Conservation (phyloP, 2,113 vertebrate species). For the Oreocharis arfaki region DNA sequence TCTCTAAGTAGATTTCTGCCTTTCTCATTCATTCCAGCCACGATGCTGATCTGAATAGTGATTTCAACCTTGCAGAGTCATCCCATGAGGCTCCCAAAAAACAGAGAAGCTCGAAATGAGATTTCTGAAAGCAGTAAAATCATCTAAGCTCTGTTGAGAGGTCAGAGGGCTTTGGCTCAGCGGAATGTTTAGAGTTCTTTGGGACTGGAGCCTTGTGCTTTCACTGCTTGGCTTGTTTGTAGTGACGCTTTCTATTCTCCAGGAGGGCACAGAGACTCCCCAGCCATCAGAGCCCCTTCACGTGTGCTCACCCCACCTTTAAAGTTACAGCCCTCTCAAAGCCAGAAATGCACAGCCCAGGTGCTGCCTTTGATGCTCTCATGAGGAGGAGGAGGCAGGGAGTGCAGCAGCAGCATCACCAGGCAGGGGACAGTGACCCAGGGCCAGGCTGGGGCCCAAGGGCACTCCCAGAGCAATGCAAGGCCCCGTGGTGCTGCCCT, state of each 20-base stretch:
- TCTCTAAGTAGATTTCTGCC: background rate
- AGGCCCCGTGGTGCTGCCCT: background rate
- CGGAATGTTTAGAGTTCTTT: background rate
- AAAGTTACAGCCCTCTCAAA: background rate
- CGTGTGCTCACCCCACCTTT: accelerated
- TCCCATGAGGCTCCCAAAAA: background rate
- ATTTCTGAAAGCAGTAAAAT: background rate
- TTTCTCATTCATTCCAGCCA: background rate
- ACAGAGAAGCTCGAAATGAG: background rate
- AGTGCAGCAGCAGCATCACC: background rate
- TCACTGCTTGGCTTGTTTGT: background rate
- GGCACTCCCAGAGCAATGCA: accelerated
- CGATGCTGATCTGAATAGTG: background rate
- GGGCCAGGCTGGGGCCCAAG: background rate
- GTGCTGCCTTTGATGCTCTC: background rate
- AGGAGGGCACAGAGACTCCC: background rate
- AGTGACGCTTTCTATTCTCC: background rate
- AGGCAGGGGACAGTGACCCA: background rate
- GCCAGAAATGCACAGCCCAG: no score
- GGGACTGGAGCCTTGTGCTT: background rate
- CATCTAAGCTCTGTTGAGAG: background rate
- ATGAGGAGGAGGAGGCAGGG: accelerated
- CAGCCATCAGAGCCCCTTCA: background rate
- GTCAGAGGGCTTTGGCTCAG: background rate
- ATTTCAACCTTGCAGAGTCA: background rate